Conservation (phyloP, 2,888 invertebrate species). For the Siphonodentalium dalli region DNA sequence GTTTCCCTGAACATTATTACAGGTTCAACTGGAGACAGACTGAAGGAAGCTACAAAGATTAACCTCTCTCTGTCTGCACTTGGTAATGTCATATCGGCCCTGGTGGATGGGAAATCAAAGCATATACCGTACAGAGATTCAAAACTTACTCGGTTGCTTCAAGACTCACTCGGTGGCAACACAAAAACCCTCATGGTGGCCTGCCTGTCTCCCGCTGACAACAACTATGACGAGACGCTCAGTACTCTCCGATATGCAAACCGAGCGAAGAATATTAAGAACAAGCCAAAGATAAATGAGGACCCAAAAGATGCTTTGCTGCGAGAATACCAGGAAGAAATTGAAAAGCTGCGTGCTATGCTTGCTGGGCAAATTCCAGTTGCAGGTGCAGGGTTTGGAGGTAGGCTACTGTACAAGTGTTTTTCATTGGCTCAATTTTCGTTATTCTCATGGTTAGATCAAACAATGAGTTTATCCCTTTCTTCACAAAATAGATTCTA, state of each 20-base stretch:
- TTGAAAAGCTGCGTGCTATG: conserved; percentile 73
- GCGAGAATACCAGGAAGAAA: conserved; percentile 84
- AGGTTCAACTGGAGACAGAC: conserved; percentile 83
- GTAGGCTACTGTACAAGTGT: not conserved
- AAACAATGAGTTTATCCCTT: too few species aligned
- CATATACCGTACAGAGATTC: conserved; percentile 85
- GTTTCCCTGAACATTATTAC: conserved; percentile 1
- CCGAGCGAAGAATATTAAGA: conserved; percentile 85
- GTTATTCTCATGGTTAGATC: too few species aligned
- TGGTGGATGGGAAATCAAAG: conserved; percentile 82
- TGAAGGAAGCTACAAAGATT: conserved; percentile 89
- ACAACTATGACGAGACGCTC: conserved; percentile 84
- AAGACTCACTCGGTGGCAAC: conserved; percentile 74
- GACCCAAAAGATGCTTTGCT: conserved; percentile 89
- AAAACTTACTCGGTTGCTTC: conserved; percentile 70
- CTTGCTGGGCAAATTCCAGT: conserved; percentile 59
- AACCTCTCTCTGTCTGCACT: conserved; percentile 86
- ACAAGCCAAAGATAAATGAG: conserved; percentile 82
- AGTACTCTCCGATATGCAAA: conserved; percentile 84
- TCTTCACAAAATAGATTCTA: too few species aligned
- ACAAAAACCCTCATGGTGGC: conserved; percentile 89
- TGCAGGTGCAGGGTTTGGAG: conserved; percentile 31
- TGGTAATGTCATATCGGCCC: conserved; percentile 87
- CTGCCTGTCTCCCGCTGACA: conserved; percentile 82
- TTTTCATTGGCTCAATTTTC: not conserved